A percentile compares a stretch with the other conserved stretches of the same genome.
Conservation (phyloP, 2,113 vertebrate genomes). For the Hemibagrus wyckioides region DNA sequence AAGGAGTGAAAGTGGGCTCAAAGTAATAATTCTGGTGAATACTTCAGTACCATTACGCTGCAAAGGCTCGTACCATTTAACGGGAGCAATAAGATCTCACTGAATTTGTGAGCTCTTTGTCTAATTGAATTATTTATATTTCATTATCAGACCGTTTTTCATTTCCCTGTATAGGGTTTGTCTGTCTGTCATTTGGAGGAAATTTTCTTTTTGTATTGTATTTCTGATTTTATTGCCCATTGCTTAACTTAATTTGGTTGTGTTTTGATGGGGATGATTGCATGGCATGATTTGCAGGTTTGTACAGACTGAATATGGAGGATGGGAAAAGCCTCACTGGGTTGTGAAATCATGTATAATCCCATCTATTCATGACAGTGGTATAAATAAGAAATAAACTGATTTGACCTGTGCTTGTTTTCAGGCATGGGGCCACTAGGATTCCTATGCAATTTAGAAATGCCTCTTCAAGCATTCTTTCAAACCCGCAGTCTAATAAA, state of each 20-base stretch:
- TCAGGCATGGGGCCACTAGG: not conserved
- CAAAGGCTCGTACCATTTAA: not conserved
- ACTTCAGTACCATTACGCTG: not conserved
- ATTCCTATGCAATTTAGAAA: not conserved
- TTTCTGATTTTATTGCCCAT: constrained; percentile 5
- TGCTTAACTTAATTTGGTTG: not conserved
- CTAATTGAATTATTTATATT: constrained; percentile 15
- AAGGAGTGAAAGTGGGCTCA: not conserved
- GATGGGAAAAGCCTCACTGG: not conserved
- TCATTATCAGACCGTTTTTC: constrained; percentile 25
- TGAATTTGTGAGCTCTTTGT: not conserved
- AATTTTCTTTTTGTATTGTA: constrained; percentile 2
- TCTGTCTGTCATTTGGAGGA: not conserved
- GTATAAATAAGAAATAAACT: not conserved
- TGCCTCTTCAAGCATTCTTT: not conserved
- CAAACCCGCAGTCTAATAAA: not conserved
- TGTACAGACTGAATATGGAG: not conserved
- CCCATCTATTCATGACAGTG: not conserved
- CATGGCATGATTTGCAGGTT: not conserved
- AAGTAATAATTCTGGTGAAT: constrained; percentile 32
- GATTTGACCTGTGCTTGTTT: not conserved
- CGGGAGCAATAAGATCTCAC: not conserved
- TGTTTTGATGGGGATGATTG: not conserved
- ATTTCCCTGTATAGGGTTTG: constrained; percentile 4
- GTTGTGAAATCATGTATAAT: not conserved